phyloP scores from a whole-genome alignment of 2,113 vertebrate genomes.

The Megaceryle torquata region DNA sequence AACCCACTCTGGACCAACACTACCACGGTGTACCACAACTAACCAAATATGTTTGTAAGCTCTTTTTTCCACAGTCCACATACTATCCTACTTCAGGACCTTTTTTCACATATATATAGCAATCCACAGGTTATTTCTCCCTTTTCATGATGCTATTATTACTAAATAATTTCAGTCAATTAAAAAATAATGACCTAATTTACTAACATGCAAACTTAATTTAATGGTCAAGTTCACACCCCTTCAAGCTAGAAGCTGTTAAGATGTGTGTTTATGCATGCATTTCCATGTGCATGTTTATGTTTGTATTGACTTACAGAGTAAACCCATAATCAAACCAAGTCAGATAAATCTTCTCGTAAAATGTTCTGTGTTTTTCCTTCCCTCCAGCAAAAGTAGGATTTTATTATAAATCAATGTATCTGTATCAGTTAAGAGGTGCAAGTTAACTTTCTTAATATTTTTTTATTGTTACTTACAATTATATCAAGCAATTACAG shows the following conservation, averaged over 20 bases:
- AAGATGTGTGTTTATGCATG: rapidly evolving
- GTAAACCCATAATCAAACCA: neutral
- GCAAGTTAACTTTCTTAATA: neutral
- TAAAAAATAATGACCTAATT: neutral
- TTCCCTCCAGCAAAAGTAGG: neutral
- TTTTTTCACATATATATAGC: neutral
- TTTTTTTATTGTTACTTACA: neutral
- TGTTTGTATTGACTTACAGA: neutral
- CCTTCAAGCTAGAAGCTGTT: neutral
- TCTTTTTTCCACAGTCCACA: neutral
- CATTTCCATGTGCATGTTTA: neutral
- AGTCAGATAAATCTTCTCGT: neutral
- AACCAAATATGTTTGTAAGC: neutral
- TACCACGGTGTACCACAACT: neutral
- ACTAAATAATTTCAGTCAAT: neutral
- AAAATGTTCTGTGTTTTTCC: neutral
- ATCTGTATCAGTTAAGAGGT: neutral
- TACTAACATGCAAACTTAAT: neutral
- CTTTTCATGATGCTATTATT: neutral
- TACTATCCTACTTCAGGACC: neutral
- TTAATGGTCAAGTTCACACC: neutral
- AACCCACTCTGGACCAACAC: neutral
- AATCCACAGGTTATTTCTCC: neutral
- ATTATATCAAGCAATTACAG: neutral
- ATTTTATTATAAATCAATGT: neutral